Percentiles rank a stretch among this genome's conserved stretches.
Evolutionary conservation across 2,113 vertebrate genomes (phyloP).

Genomic region (Ceyx margarethae): DNA sequence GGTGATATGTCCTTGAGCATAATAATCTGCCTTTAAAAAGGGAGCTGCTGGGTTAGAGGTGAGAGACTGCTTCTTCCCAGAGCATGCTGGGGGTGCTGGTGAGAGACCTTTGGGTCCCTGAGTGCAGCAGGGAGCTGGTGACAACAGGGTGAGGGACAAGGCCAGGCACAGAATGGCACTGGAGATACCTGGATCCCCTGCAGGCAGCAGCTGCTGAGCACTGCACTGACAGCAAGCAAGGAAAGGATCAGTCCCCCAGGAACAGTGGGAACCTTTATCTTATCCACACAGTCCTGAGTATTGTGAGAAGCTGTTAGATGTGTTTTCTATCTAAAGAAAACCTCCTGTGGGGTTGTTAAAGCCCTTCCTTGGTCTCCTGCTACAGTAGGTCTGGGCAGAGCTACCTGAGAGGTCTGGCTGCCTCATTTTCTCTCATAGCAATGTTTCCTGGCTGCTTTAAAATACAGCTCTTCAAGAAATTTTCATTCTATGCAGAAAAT

Average conservation of each 20-base stretch:
- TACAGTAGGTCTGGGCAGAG: background rate
- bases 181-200: accelerated
- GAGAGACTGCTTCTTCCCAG: background rate
- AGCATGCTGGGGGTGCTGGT: background rate
- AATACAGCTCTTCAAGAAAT: background rate
- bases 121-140: background rate
- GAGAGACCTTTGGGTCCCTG: background rate
- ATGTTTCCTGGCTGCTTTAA: background rate
- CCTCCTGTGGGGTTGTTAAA: background rate
- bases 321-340: background rate
- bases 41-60: background rate
- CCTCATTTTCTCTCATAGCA: background rate
- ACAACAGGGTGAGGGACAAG: accelerated
- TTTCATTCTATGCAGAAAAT: background rate
- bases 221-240: background rate
- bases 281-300: background rate
- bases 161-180: too few relatives aligned
- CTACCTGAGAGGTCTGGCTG: background rate
- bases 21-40: background rate
- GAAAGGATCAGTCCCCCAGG: background rate
- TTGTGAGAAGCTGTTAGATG: background rate
- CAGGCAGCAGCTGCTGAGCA: background rate
- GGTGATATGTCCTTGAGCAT: background rate
- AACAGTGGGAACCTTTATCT: background rate
- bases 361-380: background rate